Base-by-base conservation (phyloP, 2,113 vertebrate species). In the Cynoglossus semilaevis region DNA sequence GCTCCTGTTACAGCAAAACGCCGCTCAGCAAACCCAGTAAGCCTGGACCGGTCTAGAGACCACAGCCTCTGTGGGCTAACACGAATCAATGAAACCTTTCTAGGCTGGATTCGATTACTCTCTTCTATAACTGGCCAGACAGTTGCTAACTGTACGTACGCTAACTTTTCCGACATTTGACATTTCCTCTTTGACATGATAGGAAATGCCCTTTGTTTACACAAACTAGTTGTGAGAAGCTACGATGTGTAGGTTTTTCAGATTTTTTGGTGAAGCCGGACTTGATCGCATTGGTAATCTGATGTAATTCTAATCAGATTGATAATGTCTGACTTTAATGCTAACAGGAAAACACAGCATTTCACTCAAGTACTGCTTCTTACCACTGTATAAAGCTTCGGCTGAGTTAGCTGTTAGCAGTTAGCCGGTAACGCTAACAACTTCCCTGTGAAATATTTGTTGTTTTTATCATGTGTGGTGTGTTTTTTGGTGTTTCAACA, bases 1-100 rank as follows among this genome's bases (percentile, higher is more conserved):
- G 86, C 87, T 92, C 90, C 49, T 76, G 78, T 91, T 92, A 88
- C 90, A 82, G 44, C 57, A 53, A 73, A 76, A 74, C 62, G 79
- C 43, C 58, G 63, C 60, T 73, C 64, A 46, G 69, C 77, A 51
- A 72, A 35, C 49, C 48, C 58, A 60, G 82, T 75, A 80, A 29
- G 22, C 70, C 77, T 69, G 72, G 83, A 82, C 76, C 53, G 51
- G 49, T 67, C 70, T 47, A 69, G 76, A 77, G 67, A 77, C 73
- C 63, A 55, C 37, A 64, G 75, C 53, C 62, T 77, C 70, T 37
- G 16, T 16, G 53, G 58, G 61, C 58, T 53, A 49, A 44, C 15
- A 15, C 42, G 46, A 72, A 90, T 91, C 89, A 15, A 90, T 90
- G n/a, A 83, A 80, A 57, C 75, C 84, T 82, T 79, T 82, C 74